A percentile compares a stretch with the other conserved stretches of the same genome.
Conservation (phyloP, 2,113 vertebrate genomes). For the Kryptolebias marmoratus region DNA sequence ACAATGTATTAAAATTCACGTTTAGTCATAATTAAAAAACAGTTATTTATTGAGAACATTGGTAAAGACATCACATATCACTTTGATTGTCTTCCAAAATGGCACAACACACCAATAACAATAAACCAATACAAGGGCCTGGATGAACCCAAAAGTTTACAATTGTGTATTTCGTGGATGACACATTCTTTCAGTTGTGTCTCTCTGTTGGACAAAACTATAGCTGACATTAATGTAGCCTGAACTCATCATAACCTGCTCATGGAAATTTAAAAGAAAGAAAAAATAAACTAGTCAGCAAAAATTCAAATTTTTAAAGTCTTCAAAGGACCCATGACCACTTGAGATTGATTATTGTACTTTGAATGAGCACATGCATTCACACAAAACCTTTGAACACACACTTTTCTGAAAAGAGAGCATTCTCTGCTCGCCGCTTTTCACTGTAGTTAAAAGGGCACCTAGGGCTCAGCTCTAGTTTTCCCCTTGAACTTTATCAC, state of each 20-base stretch:
- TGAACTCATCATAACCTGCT: not conserved
- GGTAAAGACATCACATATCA: not conserved
- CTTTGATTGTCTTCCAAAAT: not conserved
- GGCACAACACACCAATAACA: not conserved
- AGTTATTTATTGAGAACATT: no score
- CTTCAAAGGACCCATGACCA: not conserved
- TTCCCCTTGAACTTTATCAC: slow-evolving; percentile 73
- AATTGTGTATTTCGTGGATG: not conserved
- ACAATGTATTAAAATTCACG: no score
- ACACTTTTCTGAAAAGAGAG: not conserved
- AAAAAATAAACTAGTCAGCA: not conserved
- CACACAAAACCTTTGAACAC: not conserved
- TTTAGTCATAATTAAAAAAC: no score
- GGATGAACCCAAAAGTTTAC: not conserved
- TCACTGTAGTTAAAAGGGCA: slow-evolving; percentile 43
- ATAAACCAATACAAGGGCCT: not conserved
- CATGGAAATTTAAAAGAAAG: not conserved
- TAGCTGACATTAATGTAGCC: not conserved
- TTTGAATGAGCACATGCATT: not conserved
- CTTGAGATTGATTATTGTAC: slow-evolving; percentile 3
- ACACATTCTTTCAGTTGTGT: not conserved
- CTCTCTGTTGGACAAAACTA: not conserved
- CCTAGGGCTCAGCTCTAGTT: slow-evolving; percentile 38
- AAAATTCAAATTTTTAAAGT: not conserved
- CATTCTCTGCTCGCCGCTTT: slow-evolving; percentile 10